Percentiles rank a stretch among this genome's conserved stretches.
Evolutionary conservation across 2,797 vertebrate species (phyloP).

Genomic region (Pempheris klunzingeri): DNA sequence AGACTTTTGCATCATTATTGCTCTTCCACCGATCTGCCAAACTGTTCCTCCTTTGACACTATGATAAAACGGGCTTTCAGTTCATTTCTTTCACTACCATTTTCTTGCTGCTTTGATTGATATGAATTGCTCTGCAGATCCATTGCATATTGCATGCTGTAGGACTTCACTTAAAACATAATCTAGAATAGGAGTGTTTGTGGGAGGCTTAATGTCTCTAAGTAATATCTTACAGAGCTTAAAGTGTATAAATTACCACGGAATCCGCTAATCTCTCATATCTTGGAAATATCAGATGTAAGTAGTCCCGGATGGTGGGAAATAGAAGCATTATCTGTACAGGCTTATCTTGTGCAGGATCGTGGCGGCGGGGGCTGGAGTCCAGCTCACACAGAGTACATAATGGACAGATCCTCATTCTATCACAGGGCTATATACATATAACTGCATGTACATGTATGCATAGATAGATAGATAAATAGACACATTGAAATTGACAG

Average conservation of each 20-base stretch:
- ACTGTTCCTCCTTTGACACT: neutral
- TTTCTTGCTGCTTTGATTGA: neutral
- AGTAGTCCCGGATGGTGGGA: slow-evolving; percentile 17
- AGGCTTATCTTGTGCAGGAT: neutral
- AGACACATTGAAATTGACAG: too few relatives aligned
- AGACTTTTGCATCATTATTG: neutral
- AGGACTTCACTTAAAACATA: neutral
- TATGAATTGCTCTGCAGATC: neutral
- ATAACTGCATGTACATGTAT: too few relatives aligned
- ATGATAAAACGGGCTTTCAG: too few relatives aligned
- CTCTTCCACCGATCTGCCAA: neutral
- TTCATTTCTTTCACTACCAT: neutral
- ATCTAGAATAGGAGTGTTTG: neutral
- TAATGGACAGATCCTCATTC: neutral
- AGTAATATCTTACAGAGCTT: neutral
- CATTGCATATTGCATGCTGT: neutral
- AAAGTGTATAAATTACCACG: slow-evolving; percentile 7
- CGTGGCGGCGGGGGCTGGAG: slow-evolving; percentile 7
- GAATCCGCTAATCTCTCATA: slow-evolving; percentile 12
- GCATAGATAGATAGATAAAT: too few relatives aligned
- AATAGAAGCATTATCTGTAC: slow-evolving; percentile 16
- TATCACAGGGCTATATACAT: too few relatives aligned
- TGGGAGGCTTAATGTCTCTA: slow-evolving; percentile 6
- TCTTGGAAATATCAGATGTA: slow-evolving; percentile 21
- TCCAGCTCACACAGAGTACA: neutral